These are phyloP conservation scores for Serinus canaria DNA, from an alignment of 2,113 vertebrate species.

Conservation along the genomic window DNA sequence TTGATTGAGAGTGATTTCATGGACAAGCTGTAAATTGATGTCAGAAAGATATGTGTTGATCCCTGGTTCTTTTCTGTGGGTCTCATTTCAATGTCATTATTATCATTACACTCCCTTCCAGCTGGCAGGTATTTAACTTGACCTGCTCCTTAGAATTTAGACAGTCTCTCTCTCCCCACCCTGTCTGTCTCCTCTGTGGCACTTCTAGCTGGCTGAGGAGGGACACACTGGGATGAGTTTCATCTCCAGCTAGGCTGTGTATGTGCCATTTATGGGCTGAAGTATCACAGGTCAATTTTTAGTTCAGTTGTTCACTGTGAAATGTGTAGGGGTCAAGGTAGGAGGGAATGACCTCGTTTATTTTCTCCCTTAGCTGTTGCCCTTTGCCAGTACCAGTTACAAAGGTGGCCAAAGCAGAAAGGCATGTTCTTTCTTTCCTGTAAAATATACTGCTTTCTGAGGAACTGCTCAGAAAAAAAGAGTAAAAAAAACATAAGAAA, in stretches of 20 bases:
- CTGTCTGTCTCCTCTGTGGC: background rate
- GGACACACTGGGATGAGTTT: background rate
- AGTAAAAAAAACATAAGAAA: fast-evolving
- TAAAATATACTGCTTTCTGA: background rate
- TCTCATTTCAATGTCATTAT: background rate
- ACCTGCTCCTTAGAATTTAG: background rate
- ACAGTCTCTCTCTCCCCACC: background rate
- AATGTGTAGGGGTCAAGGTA: background rate
- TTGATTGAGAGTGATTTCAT: background rate
- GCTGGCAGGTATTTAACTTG: background rate
- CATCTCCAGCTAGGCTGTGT: background rate
- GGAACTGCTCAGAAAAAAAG: background rate
- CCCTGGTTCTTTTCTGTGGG: background rate
- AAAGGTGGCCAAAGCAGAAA: background rate
- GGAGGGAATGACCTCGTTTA: background rate
- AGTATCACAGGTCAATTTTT: background rate
- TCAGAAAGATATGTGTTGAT: background rate
- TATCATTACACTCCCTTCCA: background rate
- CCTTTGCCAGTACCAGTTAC: background rate
- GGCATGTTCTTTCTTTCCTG: background rate
- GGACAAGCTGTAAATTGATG: background rate
- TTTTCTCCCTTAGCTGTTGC: background rate
- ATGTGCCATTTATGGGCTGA: background rate
- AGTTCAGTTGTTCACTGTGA: background rate
- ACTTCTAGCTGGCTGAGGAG: background rate